Evolutionary conservation across 2,888 invertebrate genomes (phyloP), one percentile per base, ranked within the genome.

Genomic region (Epirrita christyi): DNA sequence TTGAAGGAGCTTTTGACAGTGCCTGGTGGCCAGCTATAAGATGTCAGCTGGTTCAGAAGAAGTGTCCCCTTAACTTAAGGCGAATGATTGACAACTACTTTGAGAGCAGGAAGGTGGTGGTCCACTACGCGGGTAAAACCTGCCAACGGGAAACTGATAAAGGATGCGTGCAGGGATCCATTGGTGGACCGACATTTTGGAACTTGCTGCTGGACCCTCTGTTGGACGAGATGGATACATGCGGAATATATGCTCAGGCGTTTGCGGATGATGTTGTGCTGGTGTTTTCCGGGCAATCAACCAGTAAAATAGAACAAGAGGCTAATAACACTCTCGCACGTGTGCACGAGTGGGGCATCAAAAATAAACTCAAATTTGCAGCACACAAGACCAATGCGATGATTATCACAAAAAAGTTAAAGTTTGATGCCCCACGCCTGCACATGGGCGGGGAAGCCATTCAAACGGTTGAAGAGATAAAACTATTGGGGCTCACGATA

Each of bases 21-120:
- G 52, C 52, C 1, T 52, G 52, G 52, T 52, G 52, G 52, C 46
- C 53, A 5, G 46, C 46, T 0, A 41, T 53, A 11, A 46, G 11
- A 47, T 1, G 0, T 10, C 53, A 13, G 8, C 34, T 53, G 9
- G n/a, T 14, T 1, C 10, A 21, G 0, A 27, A 28, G 10, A 34
- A 36, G 1, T 53, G 53, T n/a, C 53, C 53, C 0, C 0, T 13
- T 0, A 54, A 47, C 6, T 11, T 54, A 6, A 15, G 37, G n/a
- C 5, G 15, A 3, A 3, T 48, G 6, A 21, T 48, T 0, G 13
- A 38, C 9, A 37, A 10, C 4, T 54, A 54, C 29, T 21, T 54
- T 0, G 29, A 47, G 8, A 43, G 27, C 1, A 7, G 54, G 13
- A 42, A n/a, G 2, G 55, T 54, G 0, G n/a, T 0, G 3, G 36